Conservation (phyloP, 2,797 vertebrate species). For the Momotus momota region DNA sequence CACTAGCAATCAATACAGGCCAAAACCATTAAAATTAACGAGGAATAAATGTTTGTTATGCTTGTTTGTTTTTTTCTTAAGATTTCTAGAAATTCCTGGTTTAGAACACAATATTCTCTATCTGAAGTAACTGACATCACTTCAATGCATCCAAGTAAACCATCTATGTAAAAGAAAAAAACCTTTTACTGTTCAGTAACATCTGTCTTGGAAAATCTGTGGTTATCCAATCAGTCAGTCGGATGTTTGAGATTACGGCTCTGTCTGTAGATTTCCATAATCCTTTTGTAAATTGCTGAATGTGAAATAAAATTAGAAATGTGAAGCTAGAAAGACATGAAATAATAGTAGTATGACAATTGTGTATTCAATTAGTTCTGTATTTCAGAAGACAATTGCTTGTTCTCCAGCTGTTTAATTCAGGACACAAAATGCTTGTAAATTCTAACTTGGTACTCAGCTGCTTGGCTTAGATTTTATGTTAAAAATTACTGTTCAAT, state of each 20-base stretch:
- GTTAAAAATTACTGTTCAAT: not conserved
- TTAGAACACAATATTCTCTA: not conserved
- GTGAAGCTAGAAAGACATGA: not conserved
- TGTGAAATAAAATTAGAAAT: not conserved
- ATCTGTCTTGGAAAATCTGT: not conserved
- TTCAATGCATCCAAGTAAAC: not conserved
- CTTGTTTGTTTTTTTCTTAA: not conserved
- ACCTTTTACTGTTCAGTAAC: not conserved
- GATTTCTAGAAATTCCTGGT: not conserved
- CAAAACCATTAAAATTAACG: not conserved
- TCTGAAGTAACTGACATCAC: not conserved
- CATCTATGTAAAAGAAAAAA: not conserved
- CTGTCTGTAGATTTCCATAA: not conserved
- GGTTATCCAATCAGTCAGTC: not conserved
- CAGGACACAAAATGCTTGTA: not conserved
- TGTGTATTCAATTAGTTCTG: not conserved
- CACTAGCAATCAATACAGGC: not conserved
- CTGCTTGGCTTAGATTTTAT: not conserved
- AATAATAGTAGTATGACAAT: not conserved
- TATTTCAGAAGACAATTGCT: not conserved
- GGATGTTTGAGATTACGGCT: not conserved
- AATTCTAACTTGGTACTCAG: not conserved
- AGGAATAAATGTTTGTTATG: not conserved
- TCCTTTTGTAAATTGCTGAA: not conserved
- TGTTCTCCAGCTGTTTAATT: not conserved